Evolutionary conservation across 2,113 vertebrate genomes (phyloP).

Genomic region (Plotosus lineatus): DNA sequence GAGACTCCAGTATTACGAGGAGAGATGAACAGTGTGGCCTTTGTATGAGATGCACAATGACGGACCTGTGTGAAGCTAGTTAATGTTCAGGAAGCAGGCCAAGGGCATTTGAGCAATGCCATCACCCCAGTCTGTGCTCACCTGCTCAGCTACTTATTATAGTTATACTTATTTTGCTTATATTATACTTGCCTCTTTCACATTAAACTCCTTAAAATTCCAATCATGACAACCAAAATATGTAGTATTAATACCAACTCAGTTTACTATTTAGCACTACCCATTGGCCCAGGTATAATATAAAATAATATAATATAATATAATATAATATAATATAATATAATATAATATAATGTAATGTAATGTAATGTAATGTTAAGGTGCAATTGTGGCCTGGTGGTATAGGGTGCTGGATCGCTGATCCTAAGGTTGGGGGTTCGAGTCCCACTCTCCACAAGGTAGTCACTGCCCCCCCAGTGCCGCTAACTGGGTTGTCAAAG

Average conservation of each 20-base stretch:
- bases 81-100: slow-evolving; percentile 48
- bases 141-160: slow-evolving; percentile 21
- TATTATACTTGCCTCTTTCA: not conserved
- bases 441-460: no score
- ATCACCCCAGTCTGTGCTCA: slow-evolving; percentile 21
- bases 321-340: no score
- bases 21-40: slow-evolving; percentile 63
- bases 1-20: slow-evolving; percentile 14
- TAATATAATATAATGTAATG: no score
- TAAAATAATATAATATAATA: no score
- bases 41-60: slow-evolving; percentile 70
- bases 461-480: no score
- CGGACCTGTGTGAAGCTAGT: slow-evolving; percentile 62
- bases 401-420: no score
- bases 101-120: slow-evolving; percentile 63
- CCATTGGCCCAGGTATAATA: not conserved
- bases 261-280: not conserved
- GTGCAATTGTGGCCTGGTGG: no score
- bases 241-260: not conserved
- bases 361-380: no score
- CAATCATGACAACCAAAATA: not conserved
- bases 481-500: no score
- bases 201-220: not conserved
- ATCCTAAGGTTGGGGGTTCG: no score
- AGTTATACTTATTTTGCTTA: no score